These are phyloP conservation scores for Apotomis turbidana DNA, from an alignment of 2,888 invertebrate species.

Conservation along the genomic window DNA sequence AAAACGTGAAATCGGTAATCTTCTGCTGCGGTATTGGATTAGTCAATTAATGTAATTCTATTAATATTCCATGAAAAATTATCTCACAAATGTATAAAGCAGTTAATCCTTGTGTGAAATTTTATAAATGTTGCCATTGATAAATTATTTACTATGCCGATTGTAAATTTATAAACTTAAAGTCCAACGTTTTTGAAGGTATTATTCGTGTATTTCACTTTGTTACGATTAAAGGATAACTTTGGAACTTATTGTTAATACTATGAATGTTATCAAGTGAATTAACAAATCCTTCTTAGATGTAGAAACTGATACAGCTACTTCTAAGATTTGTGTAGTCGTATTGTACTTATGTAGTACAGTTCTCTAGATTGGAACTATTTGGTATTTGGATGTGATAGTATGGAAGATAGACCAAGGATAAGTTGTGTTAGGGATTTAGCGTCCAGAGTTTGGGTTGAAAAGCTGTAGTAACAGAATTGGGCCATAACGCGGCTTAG, in stretches of 20 bases:
- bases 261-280: not conserved
- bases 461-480: constrained; percentile 69
- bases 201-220: too few species aligned
- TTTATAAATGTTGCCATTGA: not conserved
- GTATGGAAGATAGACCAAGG: constrained; percentile 68
- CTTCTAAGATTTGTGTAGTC: not conserved
- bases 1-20: constrained; percentile 51
- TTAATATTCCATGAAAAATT: not conserved
- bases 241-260: not conserved
- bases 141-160: not conserved
- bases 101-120: not conserved
- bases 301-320: not conserved
- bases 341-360: not conserved
- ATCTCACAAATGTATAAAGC: not conserved
- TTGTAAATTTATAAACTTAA: too few species aligned
- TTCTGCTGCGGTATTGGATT: not conserved
- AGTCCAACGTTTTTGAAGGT: too few species aligned
- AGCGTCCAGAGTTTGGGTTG: constrained; percentile 66
- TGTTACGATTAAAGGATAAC: not conserved
- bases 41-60: not conserved
- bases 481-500: constrained; percentile 78
- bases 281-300: not conserved
- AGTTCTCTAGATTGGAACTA: constrained; percentile 45
- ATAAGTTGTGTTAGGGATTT: constrained; percentile 66
- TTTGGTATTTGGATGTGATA: constrained; percentile 59